Percentiles rank a stretch among this genome's conserved stretches.
phyloP scores from a whole-genome alignment of 2,113 vertebrate species.

The Vulpes lagopus region DNA sequence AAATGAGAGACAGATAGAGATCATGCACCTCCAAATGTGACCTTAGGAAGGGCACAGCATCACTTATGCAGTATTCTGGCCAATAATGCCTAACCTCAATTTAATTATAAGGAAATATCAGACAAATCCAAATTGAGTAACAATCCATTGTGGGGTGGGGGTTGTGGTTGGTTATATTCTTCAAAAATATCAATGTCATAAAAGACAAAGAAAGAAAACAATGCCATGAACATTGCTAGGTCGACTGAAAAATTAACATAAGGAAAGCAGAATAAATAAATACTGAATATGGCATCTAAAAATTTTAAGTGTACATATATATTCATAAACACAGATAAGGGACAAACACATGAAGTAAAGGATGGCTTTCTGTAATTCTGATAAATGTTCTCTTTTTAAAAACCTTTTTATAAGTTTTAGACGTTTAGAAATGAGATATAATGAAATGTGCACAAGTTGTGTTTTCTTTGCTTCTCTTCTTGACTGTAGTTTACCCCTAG shows the following conservation, averaged over 20 bases:
- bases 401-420: background rate
- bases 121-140: background rate
- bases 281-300: background rate
- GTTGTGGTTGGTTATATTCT: background rate
- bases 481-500: background rate
- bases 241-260: background rate
- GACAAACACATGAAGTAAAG: background rate
- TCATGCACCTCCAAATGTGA: background rate
- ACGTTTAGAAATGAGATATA: background rate
- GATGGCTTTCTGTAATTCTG: background rate
- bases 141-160: too few species aligned
- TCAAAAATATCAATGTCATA: background rate
- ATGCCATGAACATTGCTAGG: background rate
- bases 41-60: background rate
- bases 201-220: constrained; percentile 6
- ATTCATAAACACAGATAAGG: background rate
- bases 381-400: background rate
- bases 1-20: background rate
- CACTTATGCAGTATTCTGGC: background rate
- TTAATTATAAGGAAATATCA: constrained; percentile 2
- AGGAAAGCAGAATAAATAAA: background rate
- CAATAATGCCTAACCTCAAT: background rate
- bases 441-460: background rate
- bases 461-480: background rate
- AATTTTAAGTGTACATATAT: background rate